Conservation (phyloP, 1,140 invertebrate species). For the Heliconius melpomene region DNA sequence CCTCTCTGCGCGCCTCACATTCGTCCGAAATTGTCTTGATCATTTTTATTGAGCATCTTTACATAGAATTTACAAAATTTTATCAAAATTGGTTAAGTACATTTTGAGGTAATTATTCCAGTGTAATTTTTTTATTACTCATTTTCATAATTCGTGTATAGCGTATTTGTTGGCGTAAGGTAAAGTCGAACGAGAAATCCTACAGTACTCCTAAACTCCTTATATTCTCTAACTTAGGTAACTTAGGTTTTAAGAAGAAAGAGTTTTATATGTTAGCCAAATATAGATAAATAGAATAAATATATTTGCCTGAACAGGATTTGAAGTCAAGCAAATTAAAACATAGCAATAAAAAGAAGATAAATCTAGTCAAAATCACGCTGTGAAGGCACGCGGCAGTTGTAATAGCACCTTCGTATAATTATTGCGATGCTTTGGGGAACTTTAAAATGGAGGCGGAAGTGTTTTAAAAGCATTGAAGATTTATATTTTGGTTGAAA, state of each 20-base stretch:
- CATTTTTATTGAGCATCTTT: slow-evolving; percentile 3
- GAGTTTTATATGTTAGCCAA: too few relatives aligned
- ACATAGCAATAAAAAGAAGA: neutral
- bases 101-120: too few relatives aligned
- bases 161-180: too few relatives aligned
- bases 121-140: too few relatives aligned
- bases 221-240: too few relatives aligned
- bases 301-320: too few relatives aligned
- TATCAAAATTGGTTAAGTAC: too few relatives aligned
- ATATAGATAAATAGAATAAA: too few relatives aligned
- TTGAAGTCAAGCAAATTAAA: neutral
- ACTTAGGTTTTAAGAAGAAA: too few relatives aligned
- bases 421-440: neutral
- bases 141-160: too few relatives aligned
- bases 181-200: too few relatives aligned
- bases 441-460: neutral
- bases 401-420: neutral
- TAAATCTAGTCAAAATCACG: neutral
- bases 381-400: neutral
- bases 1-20: neutral
- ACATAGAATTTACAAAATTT: neutral
- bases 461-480: neutral
- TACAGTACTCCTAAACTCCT: too few relatives aligned
- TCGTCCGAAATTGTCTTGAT: neutral
- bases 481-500: slow-evolving; percentile 11